Evolutionary conservation across 2,888 invertebrate species (phyloP).

Genomic region (Dryocosmus kuriphilus): DNA sequence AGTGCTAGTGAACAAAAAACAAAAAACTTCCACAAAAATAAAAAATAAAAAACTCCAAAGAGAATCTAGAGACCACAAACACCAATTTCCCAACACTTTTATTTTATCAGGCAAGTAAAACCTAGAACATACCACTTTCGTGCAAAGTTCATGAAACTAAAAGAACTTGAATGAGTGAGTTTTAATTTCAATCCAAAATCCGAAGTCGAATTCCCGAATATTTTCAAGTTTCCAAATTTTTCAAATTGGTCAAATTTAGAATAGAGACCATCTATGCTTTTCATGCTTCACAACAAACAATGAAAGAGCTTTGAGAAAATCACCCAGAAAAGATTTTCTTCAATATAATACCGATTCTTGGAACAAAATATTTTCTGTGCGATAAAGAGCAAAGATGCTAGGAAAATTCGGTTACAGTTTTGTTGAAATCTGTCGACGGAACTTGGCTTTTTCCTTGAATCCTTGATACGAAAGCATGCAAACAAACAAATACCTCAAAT

Average conservation of each 20-base stretch:
- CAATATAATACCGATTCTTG: neutral
- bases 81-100: neutral
- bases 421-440: neutral
- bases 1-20: neutral
- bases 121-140: conserved; percentile 4
- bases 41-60: neutral
- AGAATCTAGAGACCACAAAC: neutral
- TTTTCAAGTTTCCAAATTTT: neutral
- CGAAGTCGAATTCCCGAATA: neutral
- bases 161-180: neutral
- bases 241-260: neutral
- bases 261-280: neutral
- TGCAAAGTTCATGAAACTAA: conserved; percentile 13
- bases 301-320: neutral
- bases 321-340: neutral
- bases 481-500: conserved; percentile 69
- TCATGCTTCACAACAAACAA: neutral
- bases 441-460: conserved; percentile 24
- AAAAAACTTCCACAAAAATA: neutral
- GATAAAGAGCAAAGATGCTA: conserved; percentile 13
- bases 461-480: conserved; percentile 39
- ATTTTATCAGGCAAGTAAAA: neutral
- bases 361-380: neutral
- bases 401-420: conserved; percentile 20
- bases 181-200: neutral